Base-by-base conservation (phyloP, 2,888 invertebrate genomes). In the Pharmacophagus antenor region DNA sequence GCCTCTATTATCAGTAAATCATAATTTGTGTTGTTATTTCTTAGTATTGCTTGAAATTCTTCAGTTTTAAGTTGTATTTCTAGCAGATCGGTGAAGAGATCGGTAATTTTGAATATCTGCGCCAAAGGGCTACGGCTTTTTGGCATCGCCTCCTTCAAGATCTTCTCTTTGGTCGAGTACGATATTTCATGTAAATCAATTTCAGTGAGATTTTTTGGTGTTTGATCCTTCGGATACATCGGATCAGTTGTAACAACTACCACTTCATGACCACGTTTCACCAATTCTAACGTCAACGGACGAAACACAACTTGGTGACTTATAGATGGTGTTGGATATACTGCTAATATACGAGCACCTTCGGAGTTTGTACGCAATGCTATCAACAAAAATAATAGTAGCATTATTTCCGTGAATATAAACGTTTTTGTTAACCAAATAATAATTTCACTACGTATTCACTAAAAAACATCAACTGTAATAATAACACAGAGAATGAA, bases 251-350 rank as follows among this genome's bases (percentile, higher is more conserved):
- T 44, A 18, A 44, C 7, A 44, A 44, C 42, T 10, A 44, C 42
- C 17, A 44, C 27, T 37, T 84, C 69, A 51, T 86, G 85, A 8
- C 85, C 85, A 5, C 77, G 65, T 50, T 63, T 68, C 0, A 72
- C 72, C 44, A 87, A 64, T 23, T 77, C 78, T 18, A 70, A 64
- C 17, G 76, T 70, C 2, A 84, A 57, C 1, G 73, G 68, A 17
- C 71, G 69, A 25, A 68, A 78, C 3, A 75, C 73, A 1, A 78
- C 65, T 62, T 82, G 80, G 46, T 84, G 84, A 23, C 56, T 41
- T 41, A 55, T 55, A 31, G 77, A 77, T 1, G 82, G 72, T 2
- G 67, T 63, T 0, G 80, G 68, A 21, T 77, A 63, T 0, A 81
- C 63, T 0, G 66, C 74, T 22, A 84, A 58, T 47, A 84, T 49